Evolutionary conservation across 2,797 vertebrate genomes (phyloP).

Genomic region (Fundulus diaphanus): DNA sequence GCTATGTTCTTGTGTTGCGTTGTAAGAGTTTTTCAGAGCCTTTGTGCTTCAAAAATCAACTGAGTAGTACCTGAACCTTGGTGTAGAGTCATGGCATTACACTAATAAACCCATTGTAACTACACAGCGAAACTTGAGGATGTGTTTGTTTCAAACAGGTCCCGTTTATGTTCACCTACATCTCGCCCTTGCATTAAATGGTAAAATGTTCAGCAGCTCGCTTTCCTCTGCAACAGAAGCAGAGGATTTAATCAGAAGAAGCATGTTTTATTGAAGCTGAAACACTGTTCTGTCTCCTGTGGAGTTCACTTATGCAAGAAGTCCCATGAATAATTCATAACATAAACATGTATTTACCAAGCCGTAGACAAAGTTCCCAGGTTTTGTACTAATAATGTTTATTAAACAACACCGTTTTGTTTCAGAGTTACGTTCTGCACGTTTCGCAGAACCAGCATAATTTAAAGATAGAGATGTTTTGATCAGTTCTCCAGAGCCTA

Average conservation of each 20-base stretch:
- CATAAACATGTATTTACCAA: slow-evolving; percentile 25
- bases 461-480: neutral
- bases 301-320: slow-evolving; percentile 26
- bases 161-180: neutral
- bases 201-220: slow-evolving; percentile 13
- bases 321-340: slow-evolving; percentile 47
- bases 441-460: neutral
- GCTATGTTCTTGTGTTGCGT: slow-evolving; percentile 50
- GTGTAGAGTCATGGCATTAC: slow-evolving; percentile 62
- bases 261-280: slow-evolving; percentile 40
- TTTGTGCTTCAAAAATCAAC: slow-evolving; percentile 55
- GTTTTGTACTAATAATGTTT: neutral
- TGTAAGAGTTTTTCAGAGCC: slow-evolving; percentile 52
- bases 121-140: slow-evolving; percentile 30
- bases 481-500: neutral
- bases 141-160: slow-evolving; percentile 23
- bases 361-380: slow-evolving; percentile 7
- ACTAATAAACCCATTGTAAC: slow-evolving; percentile 76
- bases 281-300: slow-evolving; percentile 48
- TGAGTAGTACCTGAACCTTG: slow-evolving; percentile 56
- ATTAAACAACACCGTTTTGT: neutral
- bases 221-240: slow-evolving; percentile 33
- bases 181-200: slow-evolving; percentile 4
- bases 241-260: slow-evolving; percentile 51
- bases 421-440: neutral